A percentile compares a stretch with the other conserved stretches of the same genome.
Evolutionary conservation across 2,797 vertebrate species (phyloP).

Genomic region (Scolopax rusticola): DNA sequence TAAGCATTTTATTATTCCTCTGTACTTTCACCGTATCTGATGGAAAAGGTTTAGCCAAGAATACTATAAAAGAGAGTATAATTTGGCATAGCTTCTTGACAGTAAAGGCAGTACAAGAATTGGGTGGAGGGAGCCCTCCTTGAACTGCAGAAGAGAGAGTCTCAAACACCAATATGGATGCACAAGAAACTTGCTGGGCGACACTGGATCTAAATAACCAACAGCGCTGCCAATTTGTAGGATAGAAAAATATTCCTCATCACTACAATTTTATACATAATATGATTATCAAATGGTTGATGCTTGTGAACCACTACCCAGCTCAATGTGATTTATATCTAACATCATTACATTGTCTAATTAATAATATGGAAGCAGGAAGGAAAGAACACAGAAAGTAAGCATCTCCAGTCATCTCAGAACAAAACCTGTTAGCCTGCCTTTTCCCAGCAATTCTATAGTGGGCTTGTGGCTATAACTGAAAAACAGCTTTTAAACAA

Average conservation of each 20-base stretch:
- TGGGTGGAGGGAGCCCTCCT: not conserved
- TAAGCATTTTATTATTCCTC: not conserved
- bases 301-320: not conserved
- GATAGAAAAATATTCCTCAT: not conserved
- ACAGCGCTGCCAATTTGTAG: rapidly evolving
- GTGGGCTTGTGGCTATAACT: not conserved
- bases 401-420: not conserved
- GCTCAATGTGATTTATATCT: not conserved
- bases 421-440: not conserved
- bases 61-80: not conserved
- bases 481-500: not conserved
- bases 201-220: not conserved
- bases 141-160: not conserved
- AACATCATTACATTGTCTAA: not conserved
- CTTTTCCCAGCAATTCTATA: not conserved
- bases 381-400: not conserved
- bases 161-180: not conserved
- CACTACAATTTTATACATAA: not conserved
- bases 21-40: not conserved
- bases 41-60: not conserved
- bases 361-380: not conserved
- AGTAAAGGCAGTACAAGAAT: not conserved
- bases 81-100: not conserved
- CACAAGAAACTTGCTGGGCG: not conserved
- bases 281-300: not conserved